Conservation (phyloP, 2,888 invertebrate genomes). For the Hydrotaea diabolus region DNA sequence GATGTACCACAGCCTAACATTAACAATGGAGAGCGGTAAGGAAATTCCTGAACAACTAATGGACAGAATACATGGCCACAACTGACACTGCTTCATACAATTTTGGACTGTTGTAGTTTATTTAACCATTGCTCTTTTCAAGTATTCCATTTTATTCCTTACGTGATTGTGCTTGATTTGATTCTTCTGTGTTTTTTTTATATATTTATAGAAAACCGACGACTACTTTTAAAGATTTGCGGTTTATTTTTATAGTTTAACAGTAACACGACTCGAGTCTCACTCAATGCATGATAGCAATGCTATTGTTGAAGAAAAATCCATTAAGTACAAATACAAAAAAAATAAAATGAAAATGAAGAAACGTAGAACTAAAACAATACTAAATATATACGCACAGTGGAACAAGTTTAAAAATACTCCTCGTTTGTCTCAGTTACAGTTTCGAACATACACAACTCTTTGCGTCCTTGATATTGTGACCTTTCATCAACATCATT, state of each 20-base stretch:
- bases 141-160: not conserved
- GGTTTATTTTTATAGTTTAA: constrained; percentile 34
- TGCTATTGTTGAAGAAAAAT: constrained; percentile 44
- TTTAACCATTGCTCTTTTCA: not conserved
- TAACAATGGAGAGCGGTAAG: no score
- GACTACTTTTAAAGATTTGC: constrained; percentile 35
- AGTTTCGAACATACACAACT: no score
- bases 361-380: not conserved
- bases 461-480: no score
- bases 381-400: not conserved
- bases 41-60: not conserved
- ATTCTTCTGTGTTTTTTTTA: not conserved
- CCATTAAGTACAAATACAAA: constrained; percentile 55
- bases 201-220: constrained; percentile 6
- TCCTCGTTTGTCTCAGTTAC: no score
- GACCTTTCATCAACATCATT: no score
- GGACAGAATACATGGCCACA: not conserved
- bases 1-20: no score
- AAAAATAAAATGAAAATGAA: constrained; percentile 7
- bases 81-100: not conserved
- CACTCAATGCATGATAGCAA: constrained; percentile 26
- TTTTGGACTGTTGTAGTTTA: not conserved
- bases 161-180: not conserved
- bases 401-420: no score
- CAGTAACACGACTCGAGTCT: constrained; percentile 35